phyloP scores from a whole-genome alignment of 2,797 vertebrate genomes.

The Tadarida brasiliensis region DNA sequence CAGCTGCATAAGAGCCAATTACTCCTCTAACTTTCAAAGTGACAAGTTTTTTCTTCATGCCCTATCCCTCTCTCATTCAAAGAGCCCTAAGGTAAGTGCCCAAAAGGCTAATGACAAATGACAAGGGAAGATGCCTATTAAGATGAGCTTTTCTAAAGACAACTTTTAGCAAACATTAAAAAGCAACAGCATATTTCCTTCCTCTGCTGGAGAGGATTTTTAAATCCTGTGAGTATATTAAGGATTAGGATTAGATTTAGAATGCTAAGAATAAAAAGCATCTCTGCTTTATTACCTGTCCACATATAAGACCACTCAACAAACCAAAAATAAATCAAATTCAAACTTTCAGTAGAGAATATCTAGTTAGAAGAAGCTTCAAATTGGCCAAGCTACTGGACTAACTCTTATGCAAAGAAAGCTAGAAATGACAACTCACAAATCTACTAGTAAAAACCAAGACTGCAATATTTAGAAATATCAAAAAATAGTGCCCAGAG shows the following conservation, averaged over 20 bases:
- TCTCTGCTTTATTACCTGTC: conserved; percentile 22
- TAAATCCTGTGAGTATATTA: conserved; percentile 44
- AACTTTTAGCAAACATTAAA: conserved; percentile 56
- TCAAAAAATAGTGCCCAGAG: not conserved
- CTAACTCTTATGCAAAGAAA: conserved; percentile 43
- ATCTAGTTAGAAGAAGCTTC: conserved; percentile 42
- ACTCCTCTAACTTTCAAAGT: conserved; percentile 45
- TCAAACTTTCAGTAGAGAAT: conserved; percentile 26
- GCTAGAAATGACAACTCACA: conserved; percentile 33
- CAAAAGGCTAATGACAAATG: conserved; percentile 47
- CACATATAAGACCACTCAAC: conserved; percentile 27
- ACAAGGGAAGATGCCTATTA: conserved; percentile 57
- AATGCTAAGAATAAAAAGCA: conserved; percentile 28
- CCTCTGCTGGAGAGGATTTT: conserved; percentile 39
- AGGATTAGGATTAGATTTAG: conserved; percentile 47
- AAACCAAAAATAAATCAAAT: conserved; percentile 33
- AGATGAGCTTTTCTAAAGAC: conserved; percentile 58
- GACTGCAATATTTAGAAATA: conserved; percentile 36
- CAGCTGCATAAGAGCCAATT: not conserved
- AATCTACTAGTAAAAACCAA: conserved; percentile 40
- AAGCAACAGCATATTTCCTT: conserved; percentile 59
- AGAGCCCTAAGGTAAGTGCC: conserved; percentile 51
- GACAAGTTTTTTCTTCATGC: conserved; percentile 13
- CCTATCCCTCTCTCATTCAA: not conserved
- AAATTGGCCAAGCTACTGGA: conserved; percentile 35